phyloP scores from a whole-genome alignment of 2,113 vertebrate genomes.

The Oreochromis niloticus region DNA sequence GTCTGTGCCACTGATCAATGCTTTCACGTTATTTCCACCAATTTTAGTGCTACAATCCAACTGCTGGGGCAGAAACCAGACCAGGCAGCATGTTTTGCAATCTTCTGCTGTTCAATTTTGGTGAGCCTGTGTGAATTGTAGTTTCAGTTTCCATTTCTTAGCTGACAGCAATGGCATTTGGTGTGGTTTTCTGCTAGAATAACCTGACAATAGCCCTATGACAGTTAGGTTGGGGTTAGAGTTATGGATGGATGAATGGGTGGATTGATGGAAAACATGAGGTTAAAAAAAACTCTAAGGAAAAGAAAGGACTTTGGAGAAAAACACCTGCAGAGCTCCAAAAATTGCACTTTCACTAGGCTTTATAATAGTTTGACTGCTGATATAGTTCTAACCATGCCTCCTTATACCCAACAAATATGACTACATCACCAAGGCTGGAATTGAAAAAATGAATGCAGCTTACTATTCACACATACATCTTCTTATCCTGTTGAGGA shows the following conservation, averaged over 20 bases:
- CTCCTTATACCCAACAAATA: background rate
- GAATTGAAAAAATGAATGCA: background rate
- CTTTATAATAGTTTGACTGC: background rate
- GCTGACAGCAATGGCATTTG: background rate
- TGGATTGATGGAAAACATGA: background rate
- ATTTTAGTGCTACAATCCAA: fast-evolving
- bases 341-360: background rate
- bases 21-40: background rate
- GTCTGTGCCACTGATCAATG: background rate
- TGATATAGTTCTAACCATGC: background rate
- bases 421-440: background rate
- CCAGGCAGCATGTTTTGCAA: background rate
- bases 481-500: background rate
- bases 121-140: background rate
- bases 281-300: background rate
- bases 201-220: background rate
- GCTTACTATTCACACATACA: background rate
- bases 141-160: background rate
- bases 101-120: background rate
- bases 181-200: background rate
- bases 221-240: background rate
- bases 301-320: background rate
- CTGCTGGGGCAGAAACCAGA: background rate
- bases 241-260: background rate
- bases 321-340: background rate